A percentile compares a stretch with the other conserved stretches of the same genome.
phyloP scores from a whole-genome alignment of 2,113 vertebrate genomes.

The Pomatorhinus ruficollis region DNA sequence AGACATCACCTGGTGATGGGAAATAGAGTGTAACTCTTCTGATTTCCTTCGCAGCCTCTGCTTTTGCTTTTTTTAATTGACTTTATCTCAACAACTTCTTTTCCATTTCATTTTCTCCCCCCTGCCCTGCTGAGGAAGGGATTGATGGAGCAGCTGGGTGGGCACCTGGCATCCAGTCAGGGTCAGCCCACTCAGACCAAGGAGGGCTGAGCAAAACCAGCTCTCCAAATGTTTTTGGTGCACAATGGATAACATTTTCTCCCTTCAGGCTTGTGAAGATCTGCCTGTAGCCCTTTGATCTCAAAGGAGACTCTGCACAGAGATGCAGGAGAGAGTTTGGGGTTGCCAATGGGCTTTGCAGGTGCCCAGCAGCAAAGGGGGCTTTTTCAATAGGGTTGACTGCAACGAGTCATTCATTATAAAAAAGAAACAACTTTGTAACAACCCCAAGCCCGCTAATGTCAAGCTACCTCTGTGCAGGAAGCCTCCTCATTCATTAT shows the following conservation, averaged over 20 bases:
- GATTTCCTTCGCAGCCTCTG: too few relatives aligned
- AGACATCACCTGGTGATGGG: too few relatives aligned
- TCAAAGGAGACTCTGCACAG: background rate
- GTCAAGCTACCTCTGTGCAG: background rate
- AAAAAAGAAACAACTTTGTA: background rate
- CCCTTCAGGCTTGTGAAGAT: fast-evolving
- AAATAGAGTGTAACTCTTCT: too few relatives aligned
- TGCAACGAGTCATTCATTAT: fast-evolving
- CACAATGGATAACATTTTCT: background rate
- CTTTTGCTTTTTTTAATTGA: too few relatives aligned
- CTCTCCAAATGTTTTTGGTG: background rate
- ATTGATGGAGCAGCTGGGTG: too few relatives aligned
- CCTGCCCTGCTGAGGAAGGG: too few relatives aligned
- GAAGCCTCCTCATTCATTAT: background rate
- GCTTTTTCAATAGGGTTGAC: background rate
- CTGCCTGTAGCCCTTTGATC: background rate
- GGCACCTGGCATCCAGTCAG: too few relatives aligned
- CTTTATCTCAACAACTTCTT: too few relatives aligned
- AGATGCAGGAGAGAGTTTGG: background rate
- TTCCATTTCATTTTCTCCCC: too few relatives aligned
- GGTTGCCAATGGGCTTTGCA: background rate
- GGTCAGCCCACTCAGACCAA: background rate
- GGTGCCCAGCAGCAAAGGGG: background rate
- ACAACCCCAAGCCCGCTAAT: background rate
- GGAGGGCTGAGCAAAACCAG: background rate